Base-by-base conservation (phyloP, 2,888 invertebrate genomes). In the Fragum whitleyi region DNA sequence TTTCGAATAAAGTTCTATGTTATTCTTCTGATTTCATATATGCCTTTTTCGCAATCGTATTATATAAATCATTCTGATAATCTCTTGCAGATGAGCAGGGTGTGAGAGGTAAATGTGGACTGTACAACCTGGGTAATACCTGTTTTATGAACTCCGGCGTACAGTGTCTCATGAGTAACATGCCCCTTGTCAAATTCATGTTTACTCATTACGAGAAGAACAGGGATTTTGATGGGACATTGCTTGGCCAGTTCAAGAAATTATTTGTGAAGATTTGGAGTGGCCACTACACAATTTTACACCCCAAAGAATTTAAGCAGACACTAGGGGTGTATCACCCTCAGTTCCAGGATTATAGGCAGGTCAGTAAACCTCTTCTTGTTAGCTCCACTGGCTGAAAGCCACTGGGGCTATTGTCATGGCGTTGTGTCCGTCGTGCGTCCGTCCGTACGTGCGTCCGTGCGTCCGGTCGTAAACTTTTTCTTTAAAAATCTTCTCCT, bases 121-220 rank as follows among this genome's bases (percentile, higher is more conserved):
- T 97, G 36, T 95, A 96, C 59, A 97, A 97, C 95, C 95, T 97
- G 47, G 97, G 97, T 28, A 97, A 97, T 91, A 97, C 97, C 0
- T 97, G 97, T 93, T 97, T 97, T 90, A 97, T 97, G 96, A 97
- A 97, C 94, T 96, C 97, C 91, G 96, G 97, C 0, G 94, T 97
- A 76, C 97, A 97, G 93, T 97, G 97, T 1, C 94, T 98, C 67
- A 96, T 96, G 72, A 96, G 97, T 95, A 97, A 95, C 39, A 94
- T 95, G 1, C 94, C 95, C 9, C 94, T 96, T 14, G 93, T 95
- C 67, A 94, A 94, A 87, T 95, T 94, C 90, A 95, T 96, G 89
- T 92, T 95, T 65, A 90, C 92, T 29, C 81, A 88, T 61, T 87
- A 90, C 62, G 77, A 81, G 14, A 81, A 85, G 65, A 85, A 82